Conservation (phyloP, 2,113 vertebrate species). For the Forbesichthys agassizii region DNA sequence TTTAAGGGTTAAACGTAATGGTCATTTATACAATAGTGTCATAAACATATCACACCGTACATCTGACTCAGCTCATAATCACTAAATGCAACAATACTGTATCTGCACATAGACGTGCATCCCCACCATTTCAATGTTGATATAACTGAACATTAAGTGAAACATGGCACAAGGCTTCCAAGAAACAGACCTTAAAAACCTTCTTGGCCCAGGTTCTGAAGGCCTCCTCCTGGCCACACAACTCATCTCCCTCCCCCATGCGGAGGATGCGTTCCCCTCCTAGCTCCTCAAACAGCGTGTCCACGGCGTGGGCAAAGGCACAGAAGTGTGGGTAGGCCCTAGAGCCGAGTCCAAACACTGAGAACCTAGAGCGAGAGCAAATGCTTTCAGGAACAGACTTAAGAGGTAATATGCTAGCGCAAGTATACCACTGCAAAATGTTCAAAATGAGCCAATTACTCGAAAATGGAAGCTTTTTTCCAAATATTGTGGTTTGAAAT, state of each 20-base stretch:
- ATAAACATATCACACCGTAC: too few relatives aligned
- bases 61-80: too few relatives aligned
- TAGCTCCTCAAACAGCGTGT: slow-evolving; percentile 95
- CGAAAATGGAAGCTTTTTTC: slow-evolving; percentile 17
- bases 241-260: slow-evolving; percentile 97
- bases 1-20: background rate
- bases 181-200: slow-evolving; percentile 91
- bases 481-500: slow-evolving; percentile 7
- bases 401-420: too few relatives aligned
- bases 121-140: background rate
- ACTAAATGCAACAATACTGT: too few relatives aligned
- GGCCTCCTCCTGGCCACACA: slow-evolving; percentile 96
- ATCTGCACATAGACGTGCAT: background rate
- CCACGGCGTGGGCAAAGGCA: slow-evolving; percentile 95
- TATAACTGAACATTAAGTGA: background rate
- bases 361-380: slow-evolving; percentile 81
- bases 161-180: background rate
- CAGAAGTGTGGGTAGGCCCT: slow-evolving; percentile 98
- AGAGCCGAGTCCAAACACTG: slow-evolving; percentile 95
- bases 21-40: too few relatives aligned
- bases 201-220: slow-evolving; percentile 99
- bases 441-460: slow-evolving; percentile 8
- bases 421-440: background rate
- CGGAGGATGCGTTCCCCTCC: slow-evolving; percentile 96
- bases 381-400: background rate